Evolutionary conservation across 2,797 vertebrate genomes (phyloP).

Genomic region (Pseudocheirus occidentalis): DNA sequence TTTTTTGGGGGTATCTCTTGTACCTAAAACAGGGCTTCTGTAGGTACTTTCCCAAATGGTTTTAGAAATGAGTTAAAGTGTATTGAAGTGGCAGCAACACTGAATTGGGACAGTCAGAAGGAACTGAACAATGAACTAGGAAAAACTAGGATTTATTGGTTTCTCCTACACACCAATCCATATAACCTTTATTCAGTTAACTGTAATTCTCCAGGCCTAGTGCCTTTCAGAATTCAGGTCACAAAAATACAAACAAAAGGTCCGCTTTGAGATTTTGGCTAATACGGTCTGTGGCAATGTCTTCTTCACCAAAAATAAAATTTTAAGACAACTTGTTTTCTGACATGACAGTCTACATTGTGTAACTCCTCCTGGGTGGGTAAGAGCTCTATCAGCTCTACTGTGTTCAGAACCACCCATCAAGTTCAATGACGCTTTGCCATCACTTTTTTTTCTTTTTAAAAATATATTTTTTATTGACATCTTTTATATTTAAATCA

Average conservation of each 20-base stretch:
- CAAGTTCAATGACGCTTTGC: neutral
- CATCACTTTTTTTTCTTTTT: neutral
- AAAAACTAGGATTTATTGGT: slow-evolving; percentile 75
- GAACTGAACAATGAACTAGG: slow-evolving; percentile 75
- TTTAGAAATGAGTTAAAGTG: neutral
- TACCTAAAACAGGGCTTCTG: neutral
- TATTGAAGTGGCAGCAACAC: slow-evolving; percentile 40
- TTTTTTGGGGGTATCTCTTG: neutral
- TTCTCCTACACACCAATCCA: slow-evolving; percentile 71
- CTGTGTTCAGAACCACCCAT: neutral
- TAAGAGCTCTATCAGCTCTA: neutral
- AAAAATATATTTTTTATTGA: neutral
- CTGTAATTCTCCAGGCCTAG: neutral
- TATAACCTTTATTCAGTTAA: neutral
- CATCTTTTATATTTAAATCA: neutral
- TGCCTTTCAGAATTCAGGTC: neutral
- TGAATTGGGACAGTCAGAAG: slow-evolving; percentile 84
- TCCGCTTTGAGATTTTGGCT: neutral
- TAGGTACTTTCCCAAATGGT: neutral
- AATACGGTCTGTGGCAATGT: neutral
- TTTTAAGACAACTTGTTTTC: neutral
- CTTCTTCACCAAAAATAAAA: neutral
- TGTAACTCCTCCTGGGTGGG: neutral
- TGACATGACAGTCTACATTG: neutral
- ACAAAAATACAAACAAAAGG: neutral